Evolutionary conservation across 2,888 invertebrate species (phyloP).

Genomic region (Drosophila mulleri): DNA sequence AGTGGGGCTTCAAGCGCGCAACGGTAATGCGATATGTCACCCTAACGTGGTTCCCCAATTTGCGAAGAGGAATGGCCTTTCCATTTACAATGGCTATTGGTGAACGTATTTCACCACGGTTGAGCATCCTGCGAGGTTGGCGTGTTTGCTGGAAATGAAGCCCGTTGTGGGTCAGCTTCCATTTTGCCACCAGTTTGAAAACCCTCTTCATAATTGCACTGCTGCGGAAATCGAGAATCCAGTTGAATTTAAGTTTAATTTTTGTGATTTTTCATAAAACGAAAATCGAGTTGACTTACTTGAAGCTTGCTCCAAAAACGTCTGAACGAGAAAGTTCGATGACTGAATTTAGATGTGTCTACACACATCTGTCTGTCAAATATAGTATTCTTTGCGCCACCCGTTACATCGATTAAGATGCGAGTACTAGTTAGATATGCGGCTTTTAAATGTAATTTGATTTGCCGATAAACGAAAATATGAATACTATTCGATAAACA

Average conservation of each 20-base stretch:
- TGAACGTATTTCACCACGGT: no score
- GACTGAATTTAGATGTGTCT: background rate
- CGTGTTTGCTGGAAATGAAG: no score
- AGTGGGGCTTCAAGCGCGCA: conserved; percentile 10
- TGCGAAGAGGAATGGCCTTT: background rate
- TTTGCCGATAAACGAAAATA: background rate
- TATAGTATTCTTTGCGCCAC: background rate
- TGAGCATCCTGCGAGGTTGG: no score
- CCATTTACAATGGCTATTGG: no score
- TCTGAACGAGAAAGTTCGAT: background rate
- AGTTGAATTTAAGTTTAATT: no score
- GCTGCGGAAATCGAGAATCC: no score
- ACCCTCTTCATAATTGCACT: no score
- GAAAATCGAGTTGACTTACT: background rate
- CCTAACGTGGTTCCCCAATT: conserved; percentile 10
- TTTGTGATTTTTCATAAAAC: no score
- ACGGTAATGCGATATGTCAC: conserved; percentile 18
- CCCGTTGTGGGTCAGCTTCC: no score
- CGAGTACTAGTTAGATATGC: background rate
- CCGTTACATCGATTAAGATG: background rate
- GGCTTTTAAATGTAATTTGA: background rate
- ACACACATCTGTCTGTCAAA: background rate
- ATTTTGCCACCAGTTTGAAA: no score
- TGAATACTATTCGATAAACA: background rate
- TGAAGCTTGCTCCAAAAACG: background rate